Evolutionary conservation across 2,797 vertebrate genomes (phyloP), one percentile per base, ranked within the genome.

Genomic region (Geotrypetes seraphini): DNA sequence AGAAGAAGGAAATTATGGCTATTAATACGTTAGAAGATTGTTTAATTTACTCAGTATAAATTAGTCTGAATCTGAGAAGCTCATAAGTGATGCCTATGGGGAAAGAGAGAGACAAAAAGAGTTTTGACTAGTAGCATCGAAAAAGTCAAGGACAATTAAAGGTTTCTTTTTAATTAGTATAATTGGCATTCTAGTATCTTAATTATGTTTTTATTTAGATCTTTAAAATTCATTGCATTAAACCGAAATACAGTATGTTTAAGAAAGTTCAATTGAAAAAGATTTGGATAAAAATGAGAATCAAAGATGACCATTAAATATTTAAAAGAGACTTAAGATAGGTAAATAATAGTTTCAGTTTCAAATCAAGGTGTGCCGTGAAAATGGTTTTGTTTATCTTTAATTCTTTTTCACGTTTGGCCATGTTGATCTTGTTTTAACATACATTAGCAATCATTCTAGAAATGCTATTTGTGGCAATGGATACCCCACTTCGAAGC

Each of bases 11-110:
- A 75, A 75, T 75, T 73, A 69, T 66, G 60, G 43, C 67, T 55
- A 71, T 79, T 78, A 79, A 71, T 49, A 57, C 61, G 57, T 62
- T 69, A 57, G 40, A 57, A 36, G 56, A 64, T 48, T 64, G 53
- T 65, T 76, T 73, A 60, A 73, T 74, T 75, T 75, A 74, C 59
- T 76, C 51, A 66, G 71, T 71, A 73, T 56, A 53, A 73, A 66
- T 67, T 53, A 61, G 59, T 63, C 56, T 37, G 49, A 71, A 60
- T 48, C 49, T 49, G 23, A 62, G 34, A 40, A 57, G 48, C 53
- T 71, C 43, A 47, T 51, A 70, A 69, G 56, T 57, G 22, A 43
- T 58, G 62, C 47, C 67, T 53, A 57, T 39, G 52, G 62, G 66
- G 57, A 54, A 24, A n/a, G n/a, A n/a, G n/a, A n/a, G n/a, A n/a